Evolutionary conservation across 2,113 vertebrate species (phyloP).

Genomic region (Varanus salvator): DNA sequence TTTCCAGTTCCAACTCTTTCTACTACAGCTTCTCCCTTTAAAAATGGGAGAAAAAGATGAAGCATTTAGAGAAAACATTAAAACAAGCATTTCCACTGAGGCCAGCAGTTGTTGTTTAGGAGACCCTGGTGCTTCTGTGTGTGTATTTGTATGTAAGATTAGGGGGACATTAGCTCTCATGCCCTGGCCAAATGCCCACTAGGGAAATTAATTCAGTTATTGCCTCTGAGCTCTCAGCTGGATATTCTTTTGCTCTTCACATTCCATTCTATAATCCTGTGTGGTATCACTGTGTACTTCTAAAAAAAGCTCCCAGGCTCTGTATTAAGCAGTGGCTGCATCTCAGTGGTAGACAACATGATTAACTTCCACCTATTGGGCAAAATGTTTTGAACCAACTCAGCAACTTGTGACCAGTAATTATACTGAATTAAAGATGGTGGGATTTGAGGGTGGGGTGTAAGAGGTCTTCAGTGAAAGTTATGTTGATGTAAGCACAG

Average conservation of each 20-base stretch:
- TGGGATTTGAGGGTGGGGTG: background rate
- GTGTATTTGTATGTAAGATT: slow-evolving; percentile 3
- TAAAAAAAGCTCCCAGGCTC: background rate
- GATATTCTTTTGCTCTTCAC: slow-evolving; percentile 24
- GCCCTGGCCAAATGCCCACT: slow-evolving; percentile 33
- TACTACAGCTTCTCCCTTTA: background rate
- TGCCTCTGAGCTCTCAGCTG: slow-evolving; percentile 31
- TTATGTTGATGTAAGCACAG: background rate
- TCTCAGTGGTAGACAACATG: slow-evolving; percentile 16
- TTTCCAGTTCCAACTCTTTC: background rate
- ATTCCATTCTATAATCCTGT: slow-evolving; percentile 24
- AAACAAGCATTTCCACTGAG: background rate
- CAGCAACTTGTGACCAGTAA: background rate
- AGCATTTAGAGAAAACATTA: rapidly evolving
- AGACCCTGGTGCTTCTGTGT: background rate
- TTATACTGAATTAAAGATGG: background rate
- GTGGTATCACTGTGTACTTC: background rate
- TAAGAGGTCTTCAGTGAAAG: background rate
- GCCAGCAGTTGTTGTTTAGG: slow-evolving; percentile 1
- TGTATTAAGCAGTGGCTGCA: slow-evolving; percentile 10
- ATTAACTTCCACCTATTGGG: slow-evolving; percentile 23
- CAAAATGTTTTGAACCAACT: slow-evolving; percentile 21
- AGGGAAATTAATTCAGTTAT: slow-evolving; percentile 39
- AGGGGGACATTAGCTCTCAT: slow-evolving; percentile 6
- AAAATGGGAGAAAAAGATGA: background rate